Percentiles rank a stretch among this genome's conserved stretches.
These are phyloP conservation scores for Lytechinus variegatus DNA, from an alignment of 35 echinoderm and acorn worm genomes.

Conservation along the genomic window DNA sequence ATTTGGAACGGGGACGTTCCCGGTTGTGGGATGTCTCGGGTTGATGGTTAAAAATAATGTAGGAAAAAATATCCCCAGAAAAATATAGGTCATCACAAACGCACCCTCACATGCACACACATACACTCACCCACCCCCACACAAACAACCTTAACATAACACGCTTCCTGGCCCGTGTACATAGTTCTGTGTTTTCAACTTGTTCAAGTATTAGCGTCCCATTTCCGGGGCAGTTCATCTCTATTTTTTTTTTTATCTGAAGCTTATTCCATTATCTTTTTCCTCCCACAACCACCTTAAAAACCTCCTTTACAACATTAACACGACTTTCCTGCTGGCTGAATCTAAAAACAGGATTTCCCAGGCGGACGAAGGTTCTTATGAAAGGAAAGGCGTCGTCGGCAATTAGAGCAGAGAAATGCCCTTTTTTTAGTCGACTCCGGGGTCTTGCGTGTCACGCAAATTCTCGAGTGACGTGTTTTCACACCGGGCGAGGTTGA, in stretches of 20 bases:
- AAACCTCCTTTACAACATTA: background rate
- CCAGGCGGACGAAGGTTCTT: background rate
- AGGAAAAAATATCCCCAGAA: no score
- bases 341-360: background rate
- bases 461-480: background rate
- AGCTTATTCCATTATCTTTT: background rate
- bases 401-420: background rate
- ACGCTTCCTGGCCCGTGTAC: no score
- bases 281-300: background rate
- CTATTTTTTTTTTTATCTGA: background rate
- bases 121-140: no score
- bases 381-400: background rate
- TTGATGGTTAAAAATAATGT: no score
- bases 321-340: background rate
- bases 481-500: background rate
- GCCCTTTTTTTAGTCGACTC: background rate
- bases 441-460: background rate
- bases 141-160: no score
- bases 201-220: no score
- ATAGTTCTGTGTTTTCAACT: no score
- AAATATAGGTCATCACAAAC: no score
- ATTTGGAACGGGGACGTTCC: no score
- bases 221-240: background rate
- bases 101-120: no score
- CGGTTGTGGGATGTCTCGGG: no score